Percentiles rank a stretch among this genome's conserved stretches.
These are phyloP conservation scores for Ariopsis seemanni DNA, from an alignment of 2,113 vertebrate species.

Conservation along the genomic window DNA sequence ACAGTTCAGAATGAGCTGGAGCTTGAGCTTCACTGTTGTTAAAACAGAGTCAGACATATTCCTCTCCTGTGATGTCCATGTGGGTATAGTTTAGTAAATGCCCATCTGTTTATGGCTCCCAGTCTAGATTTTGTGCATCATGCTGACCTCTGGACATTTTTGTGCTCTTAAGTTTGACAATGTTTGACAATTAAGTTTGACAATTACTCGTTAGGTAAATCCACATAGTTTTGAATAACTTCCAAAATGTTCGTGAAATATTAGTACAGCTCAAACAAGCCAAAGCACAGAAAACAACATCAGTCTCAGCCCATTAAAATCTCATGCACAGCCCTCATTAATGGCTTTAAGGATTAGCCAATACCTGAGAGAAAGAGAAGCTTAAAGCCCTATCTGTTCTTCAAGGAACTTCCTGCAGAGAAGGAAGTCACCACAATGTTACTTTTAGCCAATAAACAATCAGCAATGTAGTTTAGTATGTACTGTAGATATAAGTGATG, in stretches of 20 bases:
- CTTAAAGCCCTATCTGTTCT: slow-evolving; percentile 58
- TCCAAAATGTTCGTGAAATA: slow-evolving; percentile 61
- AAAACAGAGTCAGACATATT: slow-evolving; percentile 22
- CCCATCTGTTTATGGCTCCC: neutral
- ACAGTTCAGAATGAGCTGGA: slow-evolving; percentile 33
- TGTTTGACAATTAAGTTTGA: slow-evolving; percentile 54
- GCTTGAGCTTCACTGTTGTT: slow-evolving; percentile 30
- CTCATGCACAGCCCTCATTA: slow-evolving; percentile 62
- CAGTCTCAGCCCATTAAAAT: slow-evolving; percentile 59
- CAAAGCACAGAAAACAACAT: slow-evolving; percentile 70
- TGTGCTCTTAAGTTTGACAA: slow-evolving; percentile 46
- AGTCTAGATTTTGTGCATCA: neutral
- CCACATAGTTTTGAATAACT: slow-evolving; percentile 64
- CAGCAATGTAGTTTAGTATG: slow-evolving; percentile 24
- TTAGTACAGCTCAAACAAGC: slow-evolving; percentile 67
- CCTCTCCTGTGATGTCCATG: slow-evolving; percentile 43
- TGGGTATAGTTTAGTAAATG: neutral
- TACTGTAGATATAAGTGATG: slow-evolving; percentile 4
- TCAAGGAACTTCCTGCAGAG: slow-evolving; percentile 56
- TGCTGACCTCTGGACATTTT: slow-evolving; percentile 27
- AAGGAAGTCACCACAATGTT: slow-evolving; percentile 57
- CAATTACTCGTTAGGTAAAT: slow-evolving; percentile 55
- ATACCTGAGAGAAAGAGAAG: slow-evolving; percentile 59
- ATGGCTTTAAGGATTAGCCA: slow-evolving; percentile 63
- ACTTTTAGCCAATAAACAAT: slow-evolving; percentile 54